phyloP scores from a whole-genome alignment of 1,140 invertebrate genomes.

The Ditylenchus dipsaci region DNA sequence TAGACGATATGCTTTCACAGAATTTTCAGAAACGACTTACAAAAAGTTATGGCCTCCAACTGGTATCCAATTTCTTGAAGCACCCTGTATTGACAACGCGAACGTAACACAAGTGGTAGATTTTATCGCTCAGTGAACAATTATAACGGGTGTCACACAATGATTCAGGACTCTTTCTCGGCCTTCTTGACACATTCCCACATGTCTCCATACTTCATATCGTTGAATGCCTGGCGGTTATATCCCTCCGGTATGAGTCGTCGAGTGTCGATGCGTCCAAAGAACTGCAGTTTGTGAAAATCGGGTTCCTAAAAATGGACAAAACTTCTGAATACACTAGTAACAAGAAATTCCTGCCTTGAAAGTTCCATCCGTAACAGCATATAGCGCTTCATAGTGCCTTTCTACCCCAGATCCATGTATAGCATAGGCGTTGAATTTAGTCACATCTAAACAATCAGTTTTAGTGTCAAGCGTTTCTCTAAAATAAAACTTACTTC shows the following conservation, averaged over 20 bases:
- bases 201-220: conserved; percentile 53
- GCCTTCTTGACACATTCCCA: conserved; percentile 37
- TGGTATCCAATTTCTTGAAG: too few species aligned
- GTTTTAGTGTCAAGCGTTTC: too few species aligned
- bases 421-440: conserved; percentile 66
- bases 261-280: conserved; percentile 39
- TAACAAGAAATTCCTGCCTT: background rate
- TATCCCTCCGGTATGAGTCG: conserved; percentile 51
- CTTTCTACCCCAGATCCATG: conserved; percentile 61
- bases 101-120: background rate
- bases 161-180: background rate
- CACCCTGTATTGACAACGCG: background rate
- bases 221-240: conserved; percentile 47
- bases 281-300: conserved; percentile 58
- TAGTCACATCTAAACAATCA: conserved; percentile 59
- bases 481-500: conserved; percentile 30
- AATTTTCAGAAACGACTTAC: too few species aligned
- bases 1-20: too few species aligned
- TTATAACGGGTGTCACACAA: background rate
- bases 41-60: too few species aligned
- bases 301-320: conserved; percentile 58
- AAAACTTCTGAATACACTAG: too few species aligned
- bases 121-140: background rate
- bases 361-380: conserved; percentile 59
- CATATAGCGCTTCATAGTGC: conserved; percentile 62